Conservation (phyloP, 1,140 invertebrate genomes). For the Notospermus geniculatus region DNA sequence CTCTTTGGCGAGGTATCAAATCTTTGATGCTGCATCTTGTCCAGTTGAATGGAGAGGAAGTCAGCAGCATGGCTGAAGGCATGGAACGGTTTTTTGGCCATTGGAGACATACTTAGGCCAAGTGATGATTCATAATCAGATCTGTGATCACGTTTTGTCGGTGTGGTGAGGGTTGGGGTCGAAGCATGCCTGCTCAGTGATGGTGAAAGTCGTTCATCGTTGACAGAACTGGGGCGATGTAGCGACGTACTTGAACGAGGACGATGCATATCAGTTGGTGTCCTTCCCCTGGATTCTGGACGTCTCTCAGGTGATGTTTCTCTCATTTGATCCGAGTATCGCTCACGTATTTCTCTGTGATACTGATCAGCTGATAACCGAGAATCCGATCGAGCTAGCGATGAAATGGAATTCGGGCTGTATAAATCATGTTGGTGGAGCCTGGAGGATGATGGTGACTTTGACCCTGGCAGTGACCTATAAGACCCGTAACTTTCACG, state of each 20-base stretch:
- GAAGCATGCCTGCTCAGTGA: not conserved
- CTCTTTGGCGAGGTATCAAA: constrained; percentile 26
- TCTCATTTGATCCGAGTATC: constrained; percentile 9
- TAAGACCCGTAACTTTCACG: constrained; percentile 33
- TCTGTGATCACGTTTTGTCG: not conserved
- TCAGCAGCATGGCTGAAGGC: constrained; percentile 36
- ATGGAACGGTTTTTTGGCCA: constrained; percentile 22
- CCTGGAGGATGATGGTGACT: no score
- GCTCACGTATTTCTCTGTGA: constrained; percentile 13
- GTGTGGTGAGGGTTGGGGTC: not conserved
- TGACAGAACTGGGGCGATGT: no score
- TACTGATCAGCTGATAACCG: constrained; percentile 10
- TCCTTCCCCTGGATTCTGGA: constrained; percentile 18
- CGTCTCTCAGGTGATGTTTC: not conserved
- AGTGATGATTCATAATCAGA: no score
- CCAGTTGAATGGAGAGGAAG: constrained; percentile 38
- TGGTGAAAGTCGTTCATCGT: not conserved
- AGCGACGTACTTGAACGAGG: no score
- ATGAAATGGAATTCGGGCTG: not conserved
- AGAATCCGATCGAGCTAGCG: not conserved
- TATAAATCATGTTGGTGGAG: constrained; percentile 13
- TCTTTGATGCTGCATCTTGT: constrained; percentile 36
- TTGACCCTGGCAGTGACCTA: constrained; percentile 26
- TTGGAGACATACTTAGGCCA: constrained; percentile 11
- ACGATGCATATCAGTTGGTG: not conserved